Percentiles rank a stretch among this genome's conserved stretches.
Evolutionary conservation across 2,113 vertebrate species (phyloP).

Genomic region (Gymnobelideus leadbeateri): DNA sequence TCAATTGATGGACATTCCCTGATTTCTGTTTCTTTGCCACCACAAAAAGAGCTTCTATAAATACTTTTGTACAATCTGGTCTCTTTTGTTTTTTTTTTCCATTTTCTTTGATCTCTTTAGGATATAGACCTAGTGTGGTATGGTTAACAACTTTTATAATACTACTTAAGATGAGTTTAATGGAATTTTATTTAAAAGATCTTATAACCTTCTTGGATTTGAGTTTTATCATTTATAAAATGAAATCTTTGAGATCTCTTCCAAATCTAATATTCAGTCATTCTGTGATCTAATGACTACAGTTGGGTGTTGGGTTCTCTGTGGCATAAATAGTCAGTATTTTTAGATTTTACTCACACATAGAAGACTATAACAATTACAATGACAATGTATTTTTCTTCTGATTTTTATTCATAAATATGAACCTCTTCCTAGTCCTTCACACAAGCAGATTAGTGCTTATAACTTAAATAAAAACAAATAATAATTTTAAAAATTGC

Average conservation of each 20-base stretch:
- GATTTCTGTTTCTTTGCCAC: not conserved
- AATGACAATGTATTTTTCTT: not conserved
- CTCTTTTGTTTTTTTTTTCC: not conserved
- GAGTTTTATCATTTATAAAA: not conserved
- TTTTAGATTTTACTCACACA: not conserved
- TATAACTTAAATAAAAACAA: conserved; percentile 11
- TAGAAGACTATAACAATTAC: not conserved
- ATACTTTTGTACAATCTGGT: not conserved
- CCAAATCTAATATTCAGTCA: not conserved
- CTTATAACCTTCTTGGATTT: not conserved
- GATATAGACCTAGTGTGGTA: not conserved
- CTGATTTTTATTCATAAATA: conserved; percentile 4
- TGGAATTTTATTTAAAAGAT: not conserved
- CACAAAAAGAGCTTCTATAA: not conserved
- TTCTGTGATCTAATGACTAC: not conserved
- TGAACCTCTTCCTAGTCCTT: not conserved
- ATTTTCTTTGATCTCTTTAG: not conserved
- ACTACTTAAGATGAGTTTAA: not conserved
- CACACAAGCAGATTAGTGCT: conserved; percentile 16
- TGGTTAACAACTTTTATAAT: not conserved
- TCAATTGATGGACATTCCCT: not conserved
- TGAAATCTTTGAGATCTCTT: not conserved
- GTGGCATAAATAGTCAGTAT: not conserved
- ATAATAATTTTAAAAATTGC: not conserved
- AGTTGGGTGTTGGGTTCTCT: not conserved